Percentiles rank a stretch among this genome's conserved stretches.
Evolutionary conservation across 53 echinoderm and acorn worm genomes (phyloP).

Genomic region (Astropecten irregularis): DNA sequence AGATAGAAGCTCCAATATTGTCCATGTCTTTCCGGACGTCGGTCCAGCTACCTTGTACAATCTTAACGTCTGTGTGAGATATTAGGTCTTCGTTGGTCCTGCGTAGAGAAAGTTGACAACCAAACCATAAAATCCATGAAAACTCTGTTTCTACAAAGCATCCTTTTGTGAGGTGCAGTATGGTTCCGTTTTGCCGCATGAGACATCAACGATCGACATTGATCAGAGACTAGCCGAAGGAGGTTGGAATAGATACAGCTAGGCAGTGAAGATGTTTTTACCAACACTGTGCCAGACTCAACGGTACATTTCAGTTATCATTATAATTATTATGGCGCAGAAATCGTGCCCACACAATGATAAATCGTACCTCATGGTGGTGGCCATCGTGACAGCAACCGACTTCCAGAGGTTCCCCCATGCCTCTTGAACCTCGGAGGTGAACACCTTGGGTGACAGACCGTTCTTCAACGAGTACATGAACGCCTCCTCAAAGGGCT

Average conservation of each 20-base stretch:
- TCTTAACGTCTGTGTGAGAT: neutral
- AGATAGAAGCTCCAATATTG: neutral
- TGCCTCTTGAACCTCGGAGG: conserved; percentile 52
- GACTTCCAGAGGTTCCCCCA: conserved; percentile 51
- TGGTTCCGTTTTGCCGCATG: neutral
- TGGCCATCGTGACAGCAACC: conserved; percentile 34
- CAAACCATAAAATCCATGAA: neutral
- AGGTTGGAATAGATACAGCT: too few species aligned
- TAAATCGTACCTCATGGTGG: conserved; percentile 3
- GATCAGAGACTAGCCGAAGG: too few species aligned
- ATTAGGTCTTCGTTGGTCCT: neutral
- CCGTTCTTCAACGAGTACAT: conserved; percentile 54
- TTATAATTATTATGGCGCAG: too few species aligned
- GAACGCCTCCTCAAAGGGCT: conserved; percentile 63
- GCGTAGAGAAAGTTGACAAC: neutral
- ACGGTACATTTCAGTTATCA: too few species aligned
- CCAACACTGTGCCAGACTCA: too few species aligned
- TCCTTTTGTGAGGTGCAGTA: neutral
- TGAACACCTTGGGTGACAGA: conserved; percentile 38
- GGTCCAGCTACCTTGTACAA: neutral
- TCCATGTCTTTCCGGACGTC: neutral
- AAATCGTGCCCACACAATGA: too few species aligned
- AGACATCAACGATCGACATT: neutral
- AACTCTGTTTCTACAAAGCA: neutral
- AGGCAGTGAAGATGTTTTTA: too few species aligned